A percentile compares a stretch with the other conserved stretches of the same genome.
Conservation (phyloP, 2,888 invertebrate species). For the Amphipyra tragopoginis region DNA sequence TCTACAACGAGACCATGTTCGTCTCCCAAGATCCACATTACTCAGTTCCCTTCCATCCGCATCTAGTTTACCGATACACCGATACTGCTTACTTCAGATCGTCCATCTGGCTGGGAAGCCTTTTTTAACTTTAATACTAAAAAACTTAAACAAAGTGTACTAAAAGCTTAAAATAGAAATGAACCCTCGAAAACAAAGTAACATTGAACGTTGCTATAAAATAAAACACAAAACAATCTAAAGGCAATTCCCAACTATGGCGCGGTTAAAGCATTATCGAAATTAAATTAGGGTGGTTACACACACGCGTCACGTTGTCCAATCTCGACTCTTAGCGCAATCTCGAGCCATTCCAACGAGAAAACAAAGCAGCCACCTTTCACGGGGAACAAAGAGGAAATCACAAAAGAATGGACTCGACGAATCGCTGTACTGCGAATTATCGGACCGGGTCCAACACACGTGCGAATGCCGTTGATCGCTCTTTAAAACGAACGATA, state of each 20-base stretch:
- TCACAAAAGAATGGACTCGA: conserved; percentile 85
- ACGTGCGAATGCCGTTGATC: conserved; percentile 75
- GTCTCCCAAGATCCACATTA: no score
- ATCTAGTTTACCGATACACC: no score
- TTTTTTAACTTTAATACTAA: conserved; percentile 9
- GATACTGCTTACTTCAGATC: no score
- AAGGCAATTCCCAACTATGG: conserved; percentile 55
- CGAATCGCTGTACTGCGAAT: conserved; percentile 82
- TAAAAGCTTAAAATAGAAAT: conserved; percentile 9
- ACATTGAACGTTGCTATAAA: conserved; percentile 29
- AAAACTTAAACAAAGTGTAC: neutral
- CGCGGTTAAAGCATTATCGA: conserved; percentile 71
- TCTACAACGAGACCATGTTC: no score
- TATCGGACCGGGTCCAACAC: conserved; percentile 75
- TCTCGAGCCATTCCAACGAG: conserved; percentile 81
- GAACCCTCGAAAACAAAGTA: conserved; percentile 16
- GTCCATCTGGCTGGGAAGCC: neutral
- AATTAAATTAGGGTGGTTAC: conserved; percentile 78
- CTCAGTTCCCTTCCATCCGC: no score
- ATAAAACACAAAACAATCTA: conserved; percentile 59
- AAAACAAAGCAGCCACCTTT: conserved; percentile 87
- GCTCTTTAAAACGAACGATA: conserved; percentile 74
- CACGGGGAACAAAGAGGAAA: conserved; percentile 82
- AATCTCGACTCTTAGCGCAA: conserved; percentile 87
- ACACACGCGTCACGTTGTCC: conserved; percentile 85